Conservation (phyloP, 2,888 invertebrate species). For the Sarcophaga rosellei region DNA sequence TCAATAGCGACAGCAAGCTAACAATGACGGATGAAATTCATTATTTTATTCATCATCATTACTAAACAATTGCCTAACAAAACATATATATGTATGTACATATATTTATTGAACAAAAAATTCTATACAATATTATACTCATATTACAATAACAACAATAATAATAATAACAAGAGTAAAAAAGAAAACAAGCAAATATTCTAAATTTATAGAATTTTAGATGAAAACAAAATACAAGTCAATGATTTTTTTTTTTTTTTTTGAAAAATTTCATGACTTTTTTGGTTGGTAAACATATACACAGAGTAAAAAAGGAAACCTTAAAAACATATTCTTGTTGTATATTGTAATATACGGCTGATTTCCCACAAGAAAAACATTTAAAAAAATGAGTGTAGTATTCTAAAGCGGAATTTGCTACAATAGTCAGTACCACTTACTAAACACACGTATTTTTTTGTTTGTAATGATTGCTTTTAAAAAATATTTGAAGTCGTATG, state of each 20-base stretch:
- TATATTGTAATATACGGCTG: conserved; percentile 38
- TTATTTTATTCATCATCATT: conserved; percentile 30
- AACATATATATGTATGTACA: no score
- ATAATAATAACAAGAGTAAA: conserved; percentile 14
- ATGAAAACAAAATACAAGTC: conserved; percentile 28
- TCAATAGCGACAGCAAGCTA: neutral
- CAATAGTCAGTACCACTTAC: neutral
- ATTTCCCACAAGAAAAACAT: conserved; percentile 55
- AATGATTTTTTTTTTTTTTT: conserved; percentile 32
- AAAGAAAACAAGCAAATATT: conserved; percentile 23
- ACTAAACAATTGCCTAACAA: conserved; percentile 38
- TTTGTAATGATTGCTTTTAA: neutral
- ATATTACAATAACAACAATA: conserved; percentile 28
- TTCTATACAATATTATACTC: neutral
- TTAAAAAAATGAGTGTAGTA: conserved; percentile 39
- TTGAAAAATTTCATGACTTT: neutral
- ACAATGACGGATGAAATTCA: conserved; percentile 48
- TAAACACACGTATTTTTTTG: neutral
- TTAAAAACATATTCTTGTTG: no score
- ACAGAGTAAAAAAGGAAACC: no score
- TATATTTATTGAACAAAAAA: conserved; percentile 47
- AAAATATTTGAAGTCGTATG: neutral
- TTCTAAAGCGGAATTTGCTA: conserved; percentile 22
- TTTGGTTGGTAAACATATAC: no score
- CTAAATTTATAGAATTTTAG: no score